Evolutionary conservation across 2,797 vertebrate species (phyloP).

Genomic region (Mionectes olivaceus): DNA sequence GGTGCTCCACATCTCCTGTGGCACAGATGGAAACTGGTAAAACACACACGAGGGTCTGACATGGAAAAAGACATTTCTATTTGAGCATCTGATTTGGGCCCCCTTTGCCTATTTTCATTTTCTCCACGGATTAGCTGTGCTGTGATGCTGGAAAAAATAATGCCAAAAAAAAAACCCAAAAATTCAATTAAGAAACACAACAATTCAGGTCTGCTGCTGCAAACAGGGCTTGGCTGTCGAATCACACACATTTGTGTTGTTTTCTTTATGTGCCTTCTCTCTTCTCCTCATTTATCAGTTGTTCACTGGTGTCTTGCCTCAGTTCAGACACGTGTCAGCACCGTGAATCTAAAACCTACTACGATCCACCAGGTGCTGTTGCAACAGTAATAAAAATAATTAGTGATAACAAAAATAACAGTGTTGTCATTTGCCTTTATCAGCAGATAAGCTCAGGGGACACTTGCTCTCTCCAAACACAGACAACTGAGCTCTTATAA

Average conservation of each 20-base stretch:
- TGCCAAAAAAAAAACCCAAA: not conserved
- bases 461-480: slow-evolving; percentile 21
- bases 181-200: not conserved
- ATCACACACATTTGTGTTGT: not conserved
- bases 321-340: not conserved
- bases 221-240: not conserved
- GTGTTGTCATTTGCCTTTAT: slow-evolving; percentile 44
- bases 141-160: not conserved
- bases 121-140: not conserved
- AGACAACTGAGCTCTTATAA: slow-evolving; percentile 45
- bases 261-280: not conserved
- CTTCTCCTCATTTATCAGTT: not conserved
- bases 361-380: slow-evolving; percentile 26
- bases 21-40: not conserved
- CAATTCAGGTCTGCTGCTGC: not conserved
- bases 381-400: slow-evolving; percentile 48
- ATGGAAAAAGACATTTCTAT: not conserved
- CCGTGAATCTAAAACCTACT: not conserved
- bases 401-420: slow-evolving; percentile 44
- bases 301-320: not conserved
- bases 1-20: not conserved
- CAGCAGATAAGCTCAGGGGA: slow-evolving; percentile 49
- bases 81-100: accelerated
- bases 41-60: not conserved
- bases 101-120: not conserved